These are phyloP conservation scores for Hiodon tergisus DNA, from an alignment of 2,113 vertebrate genomes.

Conservation along the genomic window DNA sequence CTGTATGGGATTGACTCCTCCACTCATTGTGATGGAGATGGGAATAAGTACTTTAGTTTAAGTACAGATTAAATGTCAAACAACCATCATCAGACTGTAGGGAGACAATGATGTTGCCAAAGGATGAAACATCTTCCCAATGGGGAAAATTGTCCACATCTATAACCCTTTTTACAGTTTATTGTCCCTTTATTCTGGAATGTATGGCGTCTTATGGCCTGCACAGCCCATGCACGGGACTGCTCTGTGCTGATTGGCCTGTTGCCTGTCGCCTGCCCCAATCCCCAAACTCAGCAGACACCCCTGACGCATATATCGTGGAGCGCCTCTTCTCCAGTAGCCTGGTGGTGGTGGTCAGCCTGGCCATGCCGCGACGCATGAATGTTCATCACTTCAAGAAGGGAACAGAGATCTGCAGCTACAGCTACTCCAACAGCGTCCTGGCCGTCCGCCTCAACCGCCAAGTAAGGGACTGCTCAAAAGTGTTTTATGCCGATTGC, in stretches of 20 bases:
- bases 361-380: constrained; percentile 79
- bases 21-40: too few species aligned
- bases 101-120: too few species aligned
- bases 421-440: constrained; percentile 89
- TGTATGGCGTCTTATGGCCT: neutral
- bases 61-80: too few species aligned
- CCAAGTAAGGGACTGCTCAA: constrained; percentile 60
- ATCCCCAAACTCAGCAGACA: constrained; percentile 83
- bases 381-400: constrained; percentile 96
- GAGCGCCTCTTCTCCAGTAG: constrained; percentile 95
- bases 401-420: constrained; percentile 93
- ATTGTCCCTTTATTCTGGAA: too few species aligned
- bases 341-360: constrained; percentile 90
- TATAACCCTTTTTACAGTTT: too few species aligned
- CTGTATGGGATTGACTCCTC: too few species aligned
- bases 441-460: constrained; percentile 85
- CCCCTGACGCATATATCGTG: constrained; percentile 84
- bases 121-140: too few species aligned
- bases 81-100: too few species aligned
- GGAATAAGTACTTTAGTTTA: too few species aligned
- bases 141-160: too few species aligned
- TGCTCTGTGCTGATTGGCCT: neutral
- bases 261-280: neutral
- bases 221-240: neutral
- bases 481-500: too few species aligned